Conservation (phyloP, 1,140 invertebrate genomes). For the Tetramorium simillimum region DNA sequence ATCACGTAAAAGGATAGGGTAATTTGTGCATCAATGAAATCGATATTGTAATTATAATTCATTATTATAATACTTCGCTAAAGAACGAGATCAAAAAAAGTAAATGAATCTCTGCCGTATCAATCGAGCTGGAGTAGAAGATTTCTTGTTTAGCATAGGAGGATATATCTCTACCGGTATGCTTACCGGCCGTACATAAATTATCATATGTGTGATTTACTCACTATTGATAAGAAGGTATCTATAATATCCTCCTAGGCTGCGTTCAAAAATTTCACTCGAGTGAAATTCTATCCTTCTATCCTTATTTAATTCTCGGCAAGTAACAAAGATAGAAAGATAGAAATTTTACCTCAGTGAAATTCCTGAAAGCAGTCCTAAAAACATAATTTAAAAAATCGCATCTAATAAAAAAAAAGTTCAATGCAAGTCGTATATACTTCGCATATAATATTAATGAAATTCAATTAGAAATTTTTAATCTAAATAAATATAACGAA, state of each 20-base stretch:
- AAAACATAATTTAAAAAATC: too few relatives aligned
- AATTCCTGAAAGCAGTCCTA: too few relatives aligned
- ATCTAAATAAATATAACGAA: background rate
- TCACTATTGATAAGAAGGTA: slow-evolving; percentile 27
- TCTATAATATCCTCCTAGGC: background rate
- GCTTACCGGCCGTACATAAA: slow-evolving; percentile 14
- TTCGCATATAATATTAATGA: background rate
- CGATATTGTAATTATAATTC: background rate
- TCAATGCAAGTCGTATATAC: background rate
- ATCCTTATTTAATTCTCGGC: too few relatives aligned
- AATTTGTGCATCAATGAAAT: background rate
- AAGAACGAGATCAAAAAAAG: background rate
- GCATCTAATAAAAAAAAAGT: background rate
- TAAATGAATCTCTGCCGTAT: background rate
- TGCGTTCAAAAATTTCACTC: too few relatives aligned
- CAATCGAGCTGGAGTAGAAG: background rate
- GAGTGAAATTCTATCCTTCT: too few relatives aligned
- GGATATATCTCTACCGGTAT: slow-evolving; percentile 6
- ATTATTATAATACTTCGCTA: background rate
- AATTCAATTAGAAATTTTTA: background rate
- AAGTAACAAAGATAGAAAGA: too few relatives aligned
- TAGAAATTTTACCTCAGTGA: too few relatives aligned
- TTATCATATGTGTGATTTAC: background rate
- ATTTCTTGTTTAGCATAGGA: background rate
- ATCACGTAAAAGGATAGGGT: background rate